phyloP scores from a whole-genome alignment of 2,797 vertebrate species.

The Mormyrus hasselquistii region DNA sequence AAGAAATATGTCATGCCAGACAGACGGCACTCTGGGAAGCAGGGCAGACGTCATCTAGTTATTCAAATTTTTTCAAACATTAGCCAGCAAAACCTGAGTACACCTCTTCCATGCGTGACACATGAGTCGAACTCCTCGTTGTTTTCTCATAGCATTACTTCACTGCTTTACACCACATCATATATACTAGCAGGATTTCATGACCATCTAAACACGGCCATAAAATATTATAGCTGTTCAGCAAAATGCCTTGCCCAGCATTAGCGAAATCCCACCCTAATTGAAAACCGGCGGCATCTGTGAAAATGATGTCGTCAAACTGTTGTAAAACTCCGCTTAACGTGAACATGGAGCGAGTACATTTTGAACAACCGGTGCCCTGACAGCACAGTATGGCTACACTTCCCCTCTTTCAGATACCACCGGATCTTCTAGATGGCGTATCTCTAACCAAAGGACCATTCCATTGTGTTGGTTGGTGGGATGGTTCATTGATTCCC shows the following conservation, averaged over 20 bases:
- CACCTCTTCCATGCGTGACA: neutral
- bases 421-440: neutral
- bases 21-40: neutral
- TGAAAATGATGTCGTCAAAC: neutral
- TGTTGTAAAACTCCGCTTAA: neutral
- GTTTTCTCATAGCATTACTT: neutral
- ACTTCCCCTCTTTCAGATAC: neutral
- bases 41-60: neutral
- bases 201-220: neutral
- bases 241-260: neutral
- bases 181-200: slow-evolving; percentile 1
- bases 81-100: neutral
- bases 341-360: neutral
- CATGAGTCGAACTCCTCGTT: neutral
- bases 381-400: neutral
- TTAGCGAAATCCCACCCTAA: neutral
- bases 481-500: slow-evolving; percentile 15
- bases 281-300: neutral
- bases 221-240: slow-evolving; percentile 2
- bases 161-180: neutral
- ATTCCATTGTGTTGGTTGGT: neutral
- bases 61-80: neutral
- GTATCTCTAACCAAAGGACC: neutral
- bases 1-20: neutral
- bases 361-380: neutral